A percentile compares a stretch with the other conserved stretches of the same genome.
Conservation (phyloP, 2,113 vertebrate species). For the Nibea albiflora region DNA sequence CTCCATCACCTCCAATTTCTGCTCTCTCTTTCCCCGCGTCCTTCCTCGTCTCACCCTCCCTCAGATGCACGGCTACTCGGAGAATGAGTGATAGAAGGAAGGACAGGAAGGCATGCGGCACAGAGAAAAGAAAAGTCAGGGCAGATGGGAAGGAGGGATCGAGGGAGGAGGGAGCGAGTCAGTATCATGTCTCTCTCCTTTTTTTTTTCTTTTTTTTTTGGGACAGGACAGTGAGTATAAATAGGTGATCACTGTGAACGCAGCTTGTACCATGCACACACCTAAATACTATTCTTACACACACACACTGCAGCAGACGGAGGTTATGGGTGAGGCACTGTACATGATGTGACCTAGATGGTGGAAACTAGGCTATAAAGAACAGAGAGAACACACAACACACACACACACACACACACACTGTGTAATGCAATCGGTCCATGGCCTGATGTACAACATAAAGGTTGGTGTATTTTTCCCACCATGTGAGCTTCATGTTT, state of each 20-base stretch:
- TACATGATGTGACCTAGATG: constrained; percentile 67
- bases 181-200: constrained; percentile 5
- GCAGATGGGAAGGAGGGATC: constrained; percentile 48
- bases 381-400: constrained; percentile 12
- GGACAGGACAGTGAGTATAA: constrained; percentile 59
- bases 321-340: constrained; percentile 62
- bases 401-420: constrained; percentile 1
- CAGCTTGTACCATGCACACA: constrained; percentile 37
- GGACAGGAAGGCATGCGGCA: not conserved
- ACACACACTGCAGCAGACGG: constrained; percentile 40
- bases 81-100: constrained; percentile 3
- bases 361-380: constrained; percentile 67
- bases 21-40: not conserved
- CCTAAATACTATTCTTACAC: constrained; percentile 48
- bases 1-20: not conserved
- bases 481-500: constrained; percentile 19
- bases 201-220: not conserved
- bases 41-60: not conserved
- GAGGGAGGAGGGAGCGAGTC: constrained; percentile 13
- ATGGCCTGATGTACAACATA: not conserved
- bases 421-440: not conserved
- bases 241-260: constrained; percentile 58
- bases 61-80: constrained; percentile 1
- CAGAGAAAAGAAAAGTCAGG: constrained; percentile 20
- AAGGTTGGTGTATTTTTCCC: constrained; percentile 22